Evolutionary conservation across 2,888 invertebrate species (phyloP), one percentile per base, ranked within the genome.

Genomic region (Drosophila dives): DNA sequence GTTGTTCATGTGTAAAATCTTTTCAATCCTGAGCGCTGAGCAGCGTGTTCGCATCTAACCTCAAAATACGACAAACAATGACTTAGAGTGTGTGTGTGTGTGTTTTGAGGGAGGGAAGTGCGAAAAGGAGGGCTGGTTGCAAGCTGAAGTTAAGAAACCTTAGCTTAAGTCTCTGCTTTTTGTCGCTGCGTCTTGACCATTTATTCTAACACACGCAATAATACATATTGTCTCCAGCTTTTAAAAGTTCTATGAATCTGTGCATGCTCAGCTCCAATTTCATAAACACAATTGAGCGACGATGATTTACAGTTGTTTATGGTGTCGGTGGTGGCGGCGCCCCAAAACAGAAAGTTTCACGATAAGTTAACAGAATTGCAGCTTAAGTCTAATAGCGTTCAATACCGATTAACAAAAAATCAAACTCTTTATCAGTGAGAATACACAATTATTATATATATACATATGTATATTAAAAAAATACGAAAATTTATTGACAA

Each of bases 21-120:
- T 26, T 49, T 55, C 0, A n/a, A n/a, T 40, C 40, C 17, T 26
- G n/a, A 38, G 40, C 29, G 63, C 38, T 55, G 29, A 34, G 38
- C 20, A 51, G 42, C 42, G 42, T 33, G 45, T 63, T 58, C 71
- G 60, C 48, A n/a, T 32, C 53, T 78, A 83, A 83, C 84, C 86
- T 83, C 70, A 73, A 53, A 50, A 55, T 8, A 50, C 12, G 32
- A 42, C 23, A 26, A 49, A 17, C 17, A 20, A 12, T 3, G 51
- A 50, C 45, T 38, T 42, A 49, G 33, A 49, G 48, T 32, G 59
- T 51, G 11, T 51, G 34, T n/a, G 34, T 20, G 11, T 4, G 8
- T 20, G 20, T 45, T 45, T 45, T 3, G 42, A 11, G 10, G 23
- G 8, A 54, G 15, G n/a, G 33, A 29, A 33, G 38, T 20, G 36